Evolutionary conservation across 30 jellyfish, hydroid and myxozoan species (phyloP).

Genomic region (Cassiopea xamachana): DNA sequence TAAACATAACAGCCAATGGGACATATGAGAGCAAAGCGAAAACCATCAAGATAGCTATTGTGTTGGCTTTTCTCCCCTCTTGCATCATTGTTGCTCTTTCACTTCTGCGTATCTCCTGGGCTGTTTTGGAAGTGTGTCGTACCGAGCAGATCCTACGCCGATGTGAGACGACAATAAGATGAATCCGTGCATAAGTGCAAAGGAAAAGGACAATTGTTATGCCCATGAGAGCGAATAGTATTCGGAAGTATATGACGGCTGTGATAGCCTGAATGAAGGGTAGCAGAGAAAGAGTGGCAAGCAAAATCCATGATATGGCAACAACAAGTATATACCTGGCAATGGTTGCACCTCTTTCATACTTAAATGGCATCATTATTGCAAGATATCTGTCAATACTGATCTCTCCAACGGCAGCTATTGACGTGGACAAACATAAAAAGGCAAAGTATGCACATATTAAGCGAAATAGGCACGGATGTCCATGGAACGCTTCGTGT

Average conservation of each 20-base stretch:
- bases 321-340: slow-evolving; percentile 5
- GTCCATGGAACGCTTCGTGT: slow-evolving; percentile 44
- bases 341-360: slow-evolving; percentile 37
- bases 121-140: slow-evolving; percentile 29
- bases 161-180: slow-evolving; percentile 38
- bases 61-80: slow-evolving; percentile 62
- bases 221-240: slow-evolving; percentile 56
- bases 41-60: slow-evolving; percentile 46
- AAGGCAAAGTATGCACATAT: slow-evolving; percentile 71
- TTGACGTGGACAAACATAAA: slow-evolving; percentile 52
- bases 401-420: slow-evolving; percentile 63
- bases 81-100: slow-evolving; percentile 7
- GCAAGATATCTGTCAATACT: slow-evolving; percentile 61
- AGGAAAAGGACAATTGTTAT: slow-evolving; percentile 31
- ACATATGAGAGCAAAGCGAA: slow-evolving; percentile 53
- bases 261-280: slow-evolving; percentile 44
- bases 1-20: slow-evolving; percentile 63
- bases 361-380: slow-evolving; percentile 51
- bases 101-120: slow-evolving; percentile 3
- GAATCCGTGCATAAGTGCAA: slow-evolving; percentile 27
- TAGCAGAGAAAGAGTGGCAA: slow-evolving; percentile 22
- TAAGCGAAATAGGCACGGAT: slow-evolving; percentile 44
- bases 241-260: slow-evolving; percentile 25
- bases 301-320: slow-evolving; percentile 15
- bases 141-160: slow-evolving; percentile 48